Conservation (phyloP, 2,113 vertebrate species). For the Cyanoderma ruficeps region DNA sequence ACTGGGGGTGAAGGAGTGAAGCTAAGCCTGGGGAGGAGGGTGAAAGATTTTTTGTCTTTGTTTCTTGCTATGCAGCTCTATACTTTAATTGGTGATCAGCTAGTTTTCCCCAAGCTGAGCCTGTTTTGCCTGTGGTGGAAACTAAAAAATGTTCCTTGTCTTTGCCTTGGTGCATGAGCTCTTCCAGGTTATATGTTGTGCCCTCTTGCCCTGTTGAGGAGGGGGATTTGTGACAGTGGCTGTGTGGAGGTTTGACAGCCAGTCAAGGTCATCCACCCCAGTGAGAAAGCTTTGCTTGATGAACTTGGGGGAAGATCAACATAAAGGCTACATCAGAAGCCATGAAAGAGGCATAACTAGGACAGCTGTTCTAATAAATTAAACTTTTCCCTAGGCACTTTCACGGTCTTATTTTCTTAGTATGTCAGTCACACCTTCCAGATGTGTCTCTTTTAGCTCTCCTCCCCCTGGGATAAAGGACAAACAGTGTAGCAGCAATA, state of each 20-base stretch:
- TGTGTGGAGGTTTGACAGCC: neutral
- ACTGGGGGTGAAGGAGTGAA: neutral
- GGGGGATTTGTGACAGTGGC: neutral
- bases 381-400: neutral
- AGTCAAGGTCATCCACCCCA: neutral
- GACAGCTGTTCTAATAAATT: constrained; percentile 26
- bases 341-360: neutral
- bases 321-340: neutral
- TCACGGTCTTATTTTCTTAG: neutral
- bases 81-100: neutral
- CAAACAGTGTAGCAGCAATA: neutral
- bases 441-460: neutral
- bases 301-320: neutral
- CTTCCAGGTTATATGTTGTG: neutral
- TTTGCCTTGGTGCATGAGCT: neutral
- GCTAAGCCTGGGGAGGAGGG: neutral
- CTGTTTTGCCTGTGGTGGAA: neutral
- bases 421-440: constrained; percentile 17
- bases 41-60: rapidly evolving
- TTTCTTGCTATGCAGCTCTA: neutral
- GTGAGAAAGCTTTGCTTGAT: neutral
- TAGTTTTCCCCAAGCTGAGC: neutral
- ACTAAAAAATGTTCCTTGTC: neutral
- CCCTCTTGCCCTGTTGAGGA: neutral
- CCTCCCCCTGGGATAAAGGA: neutral